Conservation (phyloP, 2,113 vertebrate species). For the Sorex araneus region DNA sequence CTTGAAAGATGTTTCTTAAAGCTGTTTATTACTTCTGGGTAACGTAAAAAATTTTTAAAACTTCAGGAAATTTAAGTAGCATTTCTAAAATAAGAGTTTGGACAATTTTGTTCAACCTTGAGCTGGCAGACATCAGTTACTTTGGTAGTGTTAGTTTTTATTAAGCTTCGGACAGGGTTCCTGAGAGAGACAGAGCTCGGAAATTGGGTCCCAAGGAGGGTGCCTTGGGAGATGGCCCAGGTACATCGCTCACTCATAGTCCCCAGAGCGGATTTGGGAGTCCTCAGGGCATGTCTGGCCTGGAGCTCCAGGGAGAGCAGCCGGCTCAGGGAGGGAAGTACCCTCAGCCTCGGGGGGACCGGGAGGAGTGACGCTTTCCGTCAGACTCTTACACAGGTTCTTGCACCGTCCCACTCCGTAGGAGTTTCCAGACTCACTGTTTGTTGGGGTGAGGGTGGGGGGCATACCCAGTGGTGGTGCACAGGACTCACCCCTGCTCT, state of each 20-base stretch:
- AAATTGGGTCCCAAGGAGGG: background rate
- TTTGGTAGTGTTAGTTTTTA: conserved; percentile 68
- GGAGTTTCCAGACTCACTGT: too few species aligned
- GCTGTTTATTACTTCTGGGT: conserved; percentile 5
- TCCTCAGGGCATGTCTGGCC: background rate
- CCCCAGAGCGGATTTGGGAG: background rate
- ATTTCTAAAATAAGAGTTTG: conserved; percentile 70
- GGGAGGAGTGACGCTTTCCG: conserved; percentile 1
- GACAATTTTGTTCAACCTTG: conserved; percentile 43
- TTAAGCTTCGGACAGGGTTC: conserved; percentile 58
- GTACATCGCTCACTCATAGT: background rate
- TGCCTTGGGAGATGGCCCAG: background rate
- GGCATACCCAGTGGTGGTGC: conserved; percentile 26
- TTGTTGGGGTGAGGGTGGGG: background rate
- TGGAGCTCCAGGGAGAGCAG: conserved; percentile 1
- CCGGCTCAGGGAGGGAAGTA: background rate
- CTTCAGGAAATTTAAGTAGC: conserved; percentile 56
- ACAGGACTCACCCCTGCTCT: background rate
- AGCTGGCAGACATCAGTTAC: conserved; percentile 55
- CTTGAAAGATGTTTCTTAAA: background rate
- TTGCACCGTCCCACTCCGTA: too few species aligned
- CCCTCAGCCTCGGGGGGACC: background rate
- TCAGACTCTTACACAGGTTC: too few species aligned
- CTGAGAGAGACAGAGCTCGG: conserved; percentile 34
- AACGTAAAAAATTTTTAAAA: conserved; percentile 40